Base-by-base conservation (phyloP, 1,140 invertebrate genomes). In the Nymphalis io region DNA sequence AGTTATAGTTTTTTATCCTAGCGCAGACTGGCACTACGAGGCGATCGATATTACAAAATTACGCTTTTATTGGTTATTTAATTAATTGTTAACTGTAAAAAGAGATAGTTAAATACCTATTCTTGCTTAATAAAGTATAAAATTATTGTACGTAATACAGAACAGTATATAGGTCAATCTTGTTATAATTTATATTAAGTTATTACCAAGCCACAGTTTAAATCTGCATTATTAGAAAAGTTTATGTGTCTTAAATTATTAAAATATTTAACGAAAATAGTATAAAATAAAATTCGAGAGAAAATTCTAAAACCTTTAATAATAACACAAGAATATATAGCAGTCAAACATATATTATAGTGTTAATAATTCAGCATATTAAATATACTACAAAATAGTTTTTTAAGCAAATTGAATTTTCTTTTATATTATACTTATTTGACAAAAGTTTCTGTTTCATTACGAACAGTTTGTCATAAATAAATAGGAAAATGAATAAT, bases 21-120 rank as follows among this genome's bases (percentile, higher is more conserved):
- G 75, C 73, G 67, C 70, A 80, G 68, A 70, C 67, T 75, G 73
- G 74, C 71, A 80, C 74, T 55, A 73, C 83, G 74, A 82, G 72
- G 65, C 84, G 84, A 90, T 88, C 88, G 84, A 90, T 90, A 90
- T 75, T 84, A 82, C 67, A 84, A 87, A 88, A 84, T 76, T 74
- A 76, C 67, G 76, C 72, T 78, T 78, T 76, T 81, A 79, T 78
- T 77, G 55, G 63, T 71, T 73, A 70, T 51, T 61, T 70, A 65
- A 65, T 70, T 58, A 16, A 53, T 55, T 21, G 6, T 27, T 55
- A 0, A 23, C 15, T 55, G 15, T 55, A 55, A 55, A 55, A 27
- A n/a, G 27, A 55, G 11, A 5, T 15, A 55, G 4, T 0, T 20
- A 15, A 55, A 20, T 12, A 20, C n/a, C 10, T 18, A 11, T 20